Base-by-base conservation (phyloP, 2,888 invertebrate species). In the Trissolcus brochymenae region DNA sequence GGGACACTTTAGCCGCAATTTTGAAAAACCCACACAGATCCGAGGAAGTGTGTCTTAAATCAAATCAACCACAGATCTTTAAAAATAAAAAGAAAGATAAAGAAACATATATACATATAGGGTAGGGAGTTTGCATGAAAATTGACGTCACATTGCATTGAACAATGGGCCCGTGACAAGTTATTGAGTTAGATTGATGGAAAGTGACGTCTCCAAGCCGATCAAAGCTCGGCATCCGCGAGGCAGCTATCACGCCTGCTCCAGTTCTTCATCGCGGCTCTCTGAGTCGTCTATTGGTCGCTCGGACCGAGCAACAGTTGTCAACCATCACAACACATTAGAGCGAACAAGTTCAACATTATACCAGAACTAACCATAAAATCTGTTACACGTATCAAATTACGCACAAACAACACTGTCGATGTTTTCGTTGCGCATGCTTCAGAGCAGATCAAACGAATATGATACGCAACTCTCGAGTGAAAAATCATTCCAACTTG, bases 181-280 rank as follows among this genome's bases (percentile, higher is more conserved):
- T 70, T 51, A 64, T 62, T 64, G 51, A 71, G 51, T 64, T 64
- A 57, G 61, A 61, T 61, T 21, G 51, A 74, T 67, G 51, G 6
- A 51, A 50, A 54, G 13, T 55, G 73, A 74, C 73, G 46, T 74
- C 25, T 43, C 43, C 67, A 57, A 66, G 74, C 43, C 67, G 74
- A 74, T 74, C 74, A 74, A 74, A 62, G 61, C 35, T 51, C 50
- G 49, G 35, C 41, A 46, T 16, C 43, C 35, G 46, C 46, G 43
- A n/a, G 43, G 4, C 11, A 25, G 54, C 60, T 46, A 21, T 14
- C 55, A 14, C 29, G 53, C 55, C 60, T 50, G 74, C 67, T 67
- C 74, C 57, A 74, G 74, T 74, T 74, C 67, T 67, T 74, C 74
- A 62, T 7, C 35, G 61, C 59, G 66, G 60, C 60, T 73, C 60